These are phyloP conservation scores for Maccullochella peelii DNA, from an alignment of 2,113 vertebrate genomes.

Conservation along the genomic window DNA sequence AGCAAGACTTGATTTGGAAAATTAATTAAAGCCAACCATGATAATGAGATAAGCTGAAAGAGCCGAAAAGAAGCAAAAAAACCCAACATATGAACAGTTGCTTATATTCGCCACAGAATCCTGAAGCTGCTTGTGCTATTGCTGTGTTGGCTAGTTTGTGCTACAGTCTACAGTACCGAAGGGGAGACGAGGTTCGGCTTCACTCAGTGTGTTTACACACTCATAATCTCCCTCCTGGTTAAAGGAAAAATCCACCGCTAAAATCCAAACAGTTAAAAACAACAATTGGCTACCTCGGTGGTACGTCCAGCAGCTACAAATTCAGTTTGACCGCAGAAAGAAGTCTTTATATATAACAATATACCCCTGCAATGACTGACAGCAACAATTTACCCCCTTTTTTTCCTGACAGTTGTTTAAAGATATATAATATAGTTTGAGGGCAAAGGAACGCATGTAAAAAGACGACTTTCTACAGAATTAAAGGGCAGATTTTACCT, in stretches of 20 bases:
- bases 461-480: too few relatives aligned
- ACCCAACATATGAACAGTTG: conserved; percentile 28
- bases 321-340: not conserved
- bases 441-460: not conserved
- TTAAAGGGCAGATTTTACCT: conserved; percentile 48
- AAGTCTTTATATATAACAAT: not conserved
- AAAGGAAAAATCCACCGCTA: conserved; percentile 44
- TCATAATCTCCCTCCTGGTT: not conserved
- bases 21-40: conserved; percentile 11
- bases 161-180: conserved; percentile 36
- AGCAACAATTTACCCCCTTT: not conserved
- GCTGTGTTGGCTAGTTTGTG: conserved; percentile 16
- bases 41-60: conserved; percentile 9
- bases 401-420: not conserved
- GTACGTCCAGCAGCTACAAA: not conserved
- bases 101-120: conserved; percentile 41
- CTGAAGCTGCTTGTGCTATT: conserved; percentile 33
- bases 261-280: not conserved
- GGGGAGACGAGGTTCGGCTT: not conserved
- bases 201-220: conserved; percentile 20
- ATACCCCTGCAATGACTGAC: too few relatives aligned
- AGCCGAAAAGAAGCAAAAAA: conserved; percentile 2
- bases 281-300: not conserved
- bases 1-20: conserved; percentile 20
- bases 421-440: not conserved